Percentiles rank a stretch among this genome's conserved stretches.
Evolutionary conservation across 92 coral and sea anemone genomes (phyloP).

Genomic region (Desmophyllum pertusum): DNA sequence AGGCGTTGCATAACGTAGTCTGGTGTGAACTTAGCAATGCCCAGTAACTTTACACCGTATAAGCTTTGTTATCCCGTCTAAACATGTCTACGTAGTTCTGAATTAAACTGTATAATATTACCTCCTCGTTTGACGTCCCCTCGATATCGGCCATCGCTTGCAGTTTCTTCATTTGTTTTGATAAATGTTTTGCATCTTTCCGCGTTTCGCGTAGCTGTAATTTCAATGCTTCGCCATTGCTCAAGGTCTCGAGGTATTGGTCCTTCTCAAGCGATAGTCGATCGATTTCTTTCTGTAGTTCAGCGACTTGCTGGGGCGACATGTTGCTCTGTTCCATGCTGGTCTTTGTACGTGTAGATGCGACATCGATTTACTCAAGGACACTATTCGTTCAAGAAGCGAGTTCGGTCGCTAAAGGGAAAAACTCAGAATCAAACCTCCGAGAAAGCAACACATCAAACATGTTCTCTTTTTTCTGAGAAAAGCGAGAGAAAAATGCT

Average conservation of each 20-base stretch:
- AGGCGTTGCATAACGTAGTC: neutral
- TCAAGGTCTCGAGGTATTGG: slow-evolving; percentile 44
- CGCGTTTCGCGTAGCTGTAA: slow-evolving; percentile 61
- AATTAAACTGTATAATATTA: neutral
- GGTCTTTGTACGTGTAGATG: neutral
- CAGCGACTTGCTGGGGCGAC: slow-evolving; percentile 19
- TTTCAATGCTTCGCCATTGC: slow-evolving; percentile 68
- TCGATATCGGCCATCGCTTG: slow-evolving; percentile 37
- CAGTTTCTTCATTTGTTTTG: slow-evolving; percentile 60
- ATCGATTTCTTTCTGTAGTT: slow-evolving; percentile 50
- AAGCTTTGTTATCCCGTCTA: neutral
- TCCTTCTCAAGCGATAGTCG: slow-evolving; percentile 39
- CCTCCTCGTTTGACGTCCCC: slow-evolving; percentile 9
- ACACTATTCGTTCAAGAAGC: slow-evolving; percentile 16
- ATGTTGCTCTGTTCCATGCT: neutral
- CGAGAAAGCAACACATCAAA: neutral
- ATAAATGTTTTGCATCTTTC: slow-evolving; percentile 60
- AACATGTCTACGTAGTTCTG: neutral
- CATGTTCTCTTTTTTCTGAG: slow-evolving; percentile 30
- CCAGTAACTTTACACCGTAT: neutral
- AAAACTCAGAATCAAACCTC: slow-evolving; percentile 4
- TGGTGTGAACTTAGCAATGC: neutral
- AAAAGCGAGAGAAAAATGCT: slow-evolving; percentile 21
- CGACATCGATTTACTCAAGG: slow-evolving; percentile 29
- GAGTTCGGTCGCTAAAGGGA: slow-evolving; percentile 16